Evolutionary conservation across 2,888 invertebrate species (phyloP).

Genomic region (Lumbricus terrestris): DNA sequence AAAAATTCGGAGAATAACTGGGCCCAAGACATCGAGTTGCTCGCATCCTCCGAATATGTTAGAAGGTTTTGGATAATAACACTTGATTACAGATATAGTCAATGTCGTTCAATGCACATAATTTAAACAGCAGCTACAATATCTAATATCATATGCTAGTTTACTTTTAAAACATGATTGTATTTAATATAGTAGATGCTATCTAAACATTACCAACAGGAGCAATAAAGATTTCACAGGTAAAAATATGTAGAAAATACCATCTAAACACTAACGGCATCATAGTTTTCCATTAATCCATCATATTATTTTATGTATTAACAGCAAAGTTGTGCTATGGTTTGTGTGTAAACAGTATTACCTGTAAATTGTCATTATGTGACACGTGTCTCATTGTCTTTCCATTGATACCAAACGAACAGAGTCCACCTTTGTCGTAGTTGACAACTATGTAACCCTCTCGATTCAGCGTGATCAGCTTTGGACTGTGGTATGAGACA

Average conservation of each 20-base stretch:
- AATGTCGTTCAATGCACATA: too few relatives aligned
- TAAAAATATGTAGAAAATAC: background rate
- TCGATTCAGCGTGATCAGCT: slow-evolving; percentile 87
- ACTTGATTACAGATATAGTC: too few relatives aligned
- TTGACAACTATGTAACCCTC: slow-evolving; percentile 94
- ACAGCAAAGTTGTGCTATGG: background rate
- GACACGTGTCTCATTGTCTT: slow-evolving; percentile 83
- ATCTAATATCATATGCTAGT: background rate
- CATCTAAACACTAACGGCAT: background rate
- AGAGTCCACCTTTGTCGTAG: slow-evolving; percentile 85
- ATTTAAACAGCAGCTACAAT: background rate
- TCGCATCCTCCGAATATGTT: too few relatives aligned
- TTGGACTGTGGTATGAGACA: slow-evolving; percentile 66
- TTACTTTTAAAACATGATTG: background rate
- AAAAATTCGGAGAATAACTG: too few relatives aligned
- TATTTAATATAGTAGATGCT: background rate
- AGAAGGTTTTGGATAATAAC: too few relatives aligned
- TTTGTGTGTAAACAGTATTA: slow-evolving; percentile 54
- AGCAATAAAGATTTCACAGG: background rate
- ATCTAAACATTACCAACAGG: background rate
- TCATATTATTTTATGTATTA: background rate
- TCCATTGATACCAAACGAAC: slow-evolving; percentile 92
- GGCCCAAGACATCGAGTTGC: too few relatives aligned
- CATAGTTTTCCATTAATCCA: background rate
- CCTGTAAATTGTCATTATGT: slow-evolving; percentile 92